Evolutionary conservation across 2,797 vertebrate species (phyloP), one percentile per base, ranked within the genome.

Genomic region (Enoplosus armatus): DNA sequence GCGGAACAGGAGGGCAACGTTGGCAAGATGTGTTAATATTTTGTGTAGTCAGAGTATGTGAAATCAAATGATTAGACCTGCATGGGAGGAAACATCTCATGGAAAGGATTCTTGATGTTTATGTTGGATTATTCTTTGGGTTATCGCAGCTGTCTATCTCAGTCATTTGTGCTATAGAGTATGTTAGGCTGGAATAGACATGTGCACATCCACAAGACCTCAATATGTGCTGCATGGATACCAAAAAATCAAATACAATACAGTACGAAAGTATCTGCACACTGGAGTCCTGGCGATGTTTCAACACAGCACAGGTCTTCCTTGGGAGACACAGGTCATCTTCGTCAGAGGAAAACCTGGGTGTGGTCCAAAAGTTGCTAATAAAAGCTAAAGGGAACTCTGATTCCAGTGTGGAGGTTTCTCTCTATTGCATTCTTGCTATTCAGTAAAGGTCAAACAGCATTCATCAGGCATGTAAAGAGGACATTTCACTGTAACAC

Each of bases 61-160:
- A 78, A 85, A 77, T 77, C 63, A 65, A 64, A 87, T 41, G 63
- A 86, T 82, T 76, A 75, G 77, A 71, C 15, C 79, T 83, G 75
- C 79, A 72, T 64, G 54, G 39, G 41, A 27, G 35, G 35, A 66
- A 76, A 58, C 63, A 29, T 35, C 60, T 77, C 47, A 59, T 53
- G 29, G 62, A 53, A 55, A 80, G 69, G 9, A 68, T 45, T 43
- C 26, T 31, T 29, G 39, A 33, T 58, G n/a, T 71, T 72, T 22
- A 60, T 26, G 41, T 22, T 41, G 64, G 29, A 58, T 72, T 66
- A 61, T 79, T 66, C 45, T 56, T 27, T 55, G 35, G 3, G 53
- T 80, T 75, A 24, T 41, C 56, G 33, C 47, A 65, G 41, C 59
- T 54, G 27, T 59, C 62, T 71, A 12, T 65, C 41, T 77, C 66